A percentile compares a stretch with the other conserved stretches of the same genome.
Conservation (phyloP, 2,113 vertebrate genomes). For the Calonectris borealis region DNA sequence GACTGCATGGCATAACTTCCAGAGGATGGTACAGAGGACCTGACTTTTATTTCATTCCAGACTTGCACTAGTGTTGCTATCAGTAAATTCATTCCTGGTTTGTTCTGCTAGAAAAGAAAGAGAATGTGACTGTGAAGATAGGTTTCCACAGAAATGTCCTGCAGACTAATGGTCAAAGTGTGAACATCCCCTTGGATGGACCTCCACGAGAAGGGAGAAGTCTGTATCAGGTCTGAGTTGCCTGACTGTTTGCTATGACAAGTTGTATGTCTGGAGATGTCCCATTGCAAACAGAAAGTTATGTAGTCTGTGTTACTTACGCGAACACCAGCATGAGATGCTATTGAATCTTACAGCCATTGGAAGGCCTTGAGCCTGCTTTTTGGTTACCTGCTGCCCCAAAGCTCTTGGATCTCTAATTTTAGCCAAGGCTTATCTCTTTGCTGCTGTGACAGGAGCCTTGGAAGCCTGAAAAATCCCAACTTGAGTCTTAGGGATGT, state of each 20-base stretch:
- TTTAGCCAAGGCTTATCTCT: neutral
- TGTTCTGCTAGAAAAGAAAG: neutral
- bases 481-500: neutral
- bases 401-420: neutral
- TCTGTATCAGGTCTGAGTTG: neutral
- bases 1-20: neutral
- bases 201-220: neutral
- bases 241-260: neutral
- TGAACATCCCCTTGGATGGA: neutral
- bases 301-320: neutral
- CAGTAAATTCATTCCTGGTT: neutral
- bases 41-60: neutral
- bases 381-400: neutral
- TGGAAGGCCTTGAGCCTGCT: neutral
- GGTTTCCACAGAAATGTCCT: neutral
- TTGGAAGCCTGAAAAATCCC: neutral
- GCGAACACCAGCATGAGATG: neutral
- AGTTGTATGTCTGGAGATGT: neutral
- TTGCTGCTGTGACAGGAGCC: neutral
- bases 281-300: neutral
- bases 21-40: neutral
- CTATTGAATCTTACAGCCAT: neutral
- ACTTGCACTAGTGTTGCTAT: neutral
- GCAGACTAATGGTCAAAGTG: neutral
- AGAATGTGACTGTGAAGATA: neutral